Evolutionary conservation across 1,140 invertebrate species (phyloP).

Genomic region (Leucophenga varia): DNA sequence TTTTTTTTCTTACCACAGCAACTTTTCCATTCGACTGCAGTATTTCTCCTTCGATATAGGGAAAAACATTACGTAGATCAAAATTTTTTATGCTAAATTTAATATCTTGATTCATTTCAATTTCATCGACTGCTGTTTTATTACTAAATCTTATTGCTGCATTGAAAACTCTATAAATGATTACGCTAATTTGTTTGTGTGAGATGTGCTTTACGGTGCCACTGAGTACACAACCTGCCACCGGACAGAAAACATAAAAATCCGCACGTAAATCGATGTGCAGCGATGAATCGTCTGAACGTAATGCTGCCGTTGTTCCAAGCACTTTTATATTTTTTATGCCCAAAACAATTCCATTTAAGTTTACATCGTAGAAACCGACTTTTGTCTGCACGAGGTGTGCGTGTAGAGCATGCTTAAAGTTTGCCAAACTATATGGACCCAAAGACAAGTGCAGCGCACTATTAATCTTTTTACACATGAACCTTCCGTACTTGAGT

Average conservation of each 20-base stretch:
- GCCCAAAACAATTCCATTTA: constrained; percentile 62
- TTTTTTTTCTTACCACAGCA: too few relatives aligned
- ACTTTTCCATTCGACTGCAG: constrained; percentile 24
- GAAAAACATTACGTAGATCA: constrained; percentile 41
- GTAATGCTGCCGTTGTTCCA: constrained; percentile 50
- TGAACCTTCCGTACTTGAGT: constrained; percentile 56
- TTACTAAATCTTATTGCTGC: constrained; percentile 39
- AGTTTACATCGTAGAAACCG: constrained; percentile 54
- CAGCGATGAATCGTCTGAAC: constrained; percentile 58
- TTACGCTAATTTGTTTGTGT: constrained; percentile 39
- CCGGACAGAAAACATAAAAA: constrained; percentile 64
- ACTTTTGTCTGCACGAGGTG: constrained; percentile 55
- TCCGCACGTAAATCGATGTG: constrained; percentile 62
- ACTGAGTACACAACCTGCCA: constrained; percentile 55
- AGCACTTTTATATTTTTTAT: constrained; percentile 63
- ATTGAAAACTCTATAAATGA: constrained; percentile 53
- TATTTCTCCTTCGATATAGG: constrained; percentile 52
- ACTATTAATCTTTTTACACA: constrained; percentile 57
- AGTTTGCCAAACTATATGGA: constrained; percentile 59
- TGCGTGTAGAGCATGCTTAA: constrained; percentile 56
- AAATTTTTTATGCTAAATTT: constrained; percentile 49
- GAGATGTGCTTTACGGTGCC: constrained; percentile 51
- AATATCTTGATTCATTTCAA: constrained; percentile 43
- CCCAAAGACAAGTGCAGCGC: constrained; percentile 59
- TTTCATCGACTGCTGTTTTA: constrained; percentile 20